Base-by-base conservation (phyloP, 2,888 invertebrate genomes). In the Platycnemis pennipes region DNA sequence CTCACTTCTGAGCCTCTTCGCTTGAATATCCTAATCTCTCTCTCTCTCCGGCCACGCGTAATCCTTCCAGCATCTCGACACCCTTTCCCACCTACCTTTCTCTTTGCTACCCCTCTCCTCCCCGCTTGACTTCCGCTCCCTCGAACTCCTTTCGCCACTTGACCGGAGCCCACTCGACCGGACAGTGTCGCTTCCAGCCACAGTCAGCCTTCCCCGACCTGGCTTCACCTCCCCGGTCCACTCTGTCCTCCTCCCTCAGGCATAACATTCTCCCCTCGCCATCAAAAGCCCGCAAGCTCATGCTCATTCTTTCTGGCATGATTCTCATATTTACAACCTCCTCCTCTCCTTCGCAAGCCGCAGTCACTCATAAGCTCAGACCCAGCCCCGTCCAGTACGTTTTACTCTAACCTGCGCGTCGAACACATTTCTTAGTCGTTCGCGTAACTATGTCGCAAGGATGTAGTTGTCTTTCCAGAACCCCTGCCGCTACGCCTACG, bases 151-250 rank as follows among this genome's bases (percentile, higher is more conserved):
- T 37, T 26, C 56, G 37, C 89, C 89, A 89, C 89, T 89, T 89
- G 89, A 42, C 89, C 56, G 53, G 37, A 89, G 89, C 42, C 53
- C 89, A 42, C 56, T 56, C 89, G n/a, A 56, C 56, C 89, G 88
- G 88, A 89, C 88, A 53, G 53, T 89, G 89, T 89, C 89, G 89
- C 56, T 89, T 56, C 56, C 89, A 89, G 49, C 49, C 26, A 44
- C 88, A 56, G 49, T 45, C 31, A n/a, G 31, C 53, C 49, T 37
- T 37, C 31, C 31, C 45, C 8, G 31, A 53, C 85, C 37, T 19
- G 3, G n/a, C 22, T 26, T 49, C 49, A 0, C 49, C 49, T 19
- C 13, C 49, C 49, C 22, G 56, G 19, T 22, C 56, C 56, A 5
- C 22, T 56, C 16, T 56, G 16, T 5, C 56, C 56, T 56, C 56